Evolutionary conservation across 2,113 vertebrate genomes (phyloP), one percentile per base, ranked within the genome.

Genomic region (Panthera tigris): DNA sequence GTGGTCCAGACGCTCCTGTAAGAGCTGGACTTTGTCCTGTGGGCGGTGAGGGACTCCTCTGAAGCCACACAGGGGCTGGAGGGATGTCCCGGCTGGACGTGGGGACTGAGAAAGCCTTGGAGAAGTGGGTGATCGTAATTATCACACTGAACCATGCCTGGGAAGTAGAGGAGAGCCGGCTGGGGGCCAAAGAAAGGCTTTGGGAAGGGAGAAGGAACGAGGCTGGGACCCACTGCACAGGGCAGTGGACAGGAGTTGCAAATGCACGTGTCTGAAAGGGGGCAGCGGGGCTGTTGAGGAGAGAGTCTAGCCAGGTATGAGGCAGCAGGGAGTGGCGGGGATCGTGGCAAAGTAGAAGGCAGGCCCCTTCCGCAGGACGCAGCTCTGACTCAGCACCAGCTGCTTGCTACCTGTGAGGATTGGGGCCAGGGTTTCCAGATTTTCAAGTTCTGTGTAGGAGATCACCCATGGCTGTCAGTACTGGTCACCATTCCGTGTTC

Each of bases 181-280:
- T 9, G 5, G n/a, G 55, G 29, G 15, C 25, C 29, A 39, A 57
- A 73, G 23, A 61, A 29, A 33, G 61, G 21, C 79, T 69, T 11
- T 52, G 50, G 2, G 21, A 48, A 95, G 68, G 82, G n/a, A n/a
- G 57, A 63, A 55, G 65, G 57, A 55, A 10, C 19, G 14, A 7
- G 14, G 23, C 15, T 66, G 36, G 69, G 45, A 23, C 33, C 23
- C 4, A 0, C 1, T 0, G 23, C 15, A 13, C 4, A 12, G 21
- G 31, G 41, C 74, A 33, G n/a, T 13, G 15, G 57, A 21, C 5
- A 4, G 16, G 27, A 18, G 15, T 31, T 41, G 7, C 16, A 1
- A 0, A 8, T 1, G 14, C 12, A 1, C 1, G 0, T 12, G 33
- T 33, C 73, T n/a, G 0, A 25, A 19, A 48, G 16, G 84, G 52